Conservation (phyloP, 2,888 invertebrate genomes). For the Phoenoteleia sp. region DNA sequence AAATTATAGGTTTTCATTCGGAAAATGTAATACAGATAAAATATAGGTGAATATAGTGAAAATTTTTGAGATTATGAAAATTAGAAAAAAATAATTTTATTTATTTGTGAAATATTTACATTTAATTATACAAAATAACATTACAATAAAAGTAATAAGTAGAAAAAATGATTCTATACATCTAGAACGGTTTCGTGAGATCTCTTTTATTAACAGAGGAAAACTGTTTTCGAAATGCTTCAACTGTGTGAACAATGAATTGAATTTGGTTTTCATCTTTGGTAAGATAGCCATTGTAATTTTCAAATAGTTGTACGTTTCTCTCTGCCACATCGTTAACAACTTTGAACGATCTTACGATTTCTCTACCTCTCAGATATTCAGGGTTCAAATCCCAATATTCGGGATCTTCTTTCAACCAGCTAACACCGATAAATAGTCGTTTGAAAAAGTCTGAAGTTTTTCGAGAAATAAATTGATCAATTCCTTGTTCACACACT, state of each 20-base stretch:
- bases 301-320: slow-evolving; percentile 37
- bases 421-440: slow-evolving; percentile 7
- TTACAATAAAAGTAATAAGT: too few species aligned
- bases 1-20: too few species aligned
- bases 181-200: slow-evolving; percentile 22
- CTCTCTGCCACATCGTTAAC: slow-evolving; percentile 38
- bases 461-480: slow-evolving; percentile 43
- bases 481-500: slow-evolving; percentile 33
- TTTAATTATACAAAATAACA: too few species aligned
- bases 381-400: slow-evolving; percentile 17
- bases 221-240: slow-evolving; percentile 26
- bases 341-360: slow-evolving; percentile 40
- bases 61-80: too few species aligned
- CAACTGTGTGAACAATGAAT: slow-evolving; percentile 30
- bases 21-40: too few species aligned
- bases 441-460: slow-evolving; percentile 8
- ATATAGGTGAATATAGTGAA: too few species aligned
- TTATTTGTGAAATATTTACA: too few species aligned
- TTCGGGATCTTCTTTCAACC: slow-evolving; percentile 10
- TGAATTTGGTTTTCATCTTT: slow-evolving; percentile 43
- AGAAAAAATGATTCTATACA: too few species aligned
- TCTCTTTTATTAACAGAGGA: slow-evolving; percentile 15
- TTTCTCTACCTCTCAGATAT: slow-evolving; percentile 26
- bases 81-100: too few species aligned
- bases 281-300: slow-evolving; percentile 38